Evolutionary conservation across 2,113 vertebrate genomes (phyloP), one percentile per base, ranked within the genome.

Genomic region (Campylomormyrus numenius): DNA sequence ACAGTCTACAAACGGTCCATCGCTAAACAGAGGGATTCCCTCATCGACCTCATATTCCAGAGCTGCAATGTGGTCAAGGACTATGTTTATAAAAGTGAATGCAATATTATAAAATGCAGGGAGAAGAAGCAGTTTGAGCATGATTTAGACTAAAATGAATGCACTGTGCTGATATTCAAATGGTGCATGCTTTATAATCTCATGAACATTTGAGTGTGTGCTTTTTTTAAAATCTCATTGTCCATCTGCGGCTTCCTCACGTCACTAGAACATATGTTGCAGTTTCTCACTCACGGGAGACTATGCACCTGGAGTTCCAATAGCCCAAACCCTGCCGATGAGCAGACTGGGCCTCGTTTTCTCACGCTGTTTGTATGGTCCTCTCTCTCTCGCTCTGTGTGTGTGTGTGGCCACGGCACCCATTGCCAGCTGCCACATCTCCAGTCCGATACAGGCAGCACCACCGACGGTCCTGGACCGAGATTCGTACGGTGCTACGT

Each of bases 401-500:
- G 6, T 85, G 21, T 35, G 70, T 39, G 74, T 42, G 35, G 10
- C 45, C 83, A 85, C 1, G 3, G 19, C 83, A 48, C 24, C 83
- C 39, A 42, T 1, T n/a, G 45, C 21, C 83, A 85, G 83, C 83
- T 85, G 83, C 45, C 83, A 10, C 42, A 48, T n/a, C 83, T 85
- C 24, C 31, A 8, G 85, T 90, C 45, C 17, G 7, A 92, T 88
- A 45, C 46, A 31, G 39, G 88, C 87, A 27, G 45, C n/a, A 50
- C 56, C 35, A 39, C 70, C 85, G 66, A 93, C 92, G 88, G 91
- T 91, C 90, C 90, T 90, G 92, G 92, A 93, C 94, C 94, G 92
- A 94, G 94, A 95, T 94, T 93, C 93, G 94, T 91, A 92, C 94
- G 91, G 92, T 89, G 52, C 92, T 90, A 92, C 92, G 90, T 92